Conservation (phyloP, 2,113 vertebrate species). For the Gymnogyps californianus region DNA sequence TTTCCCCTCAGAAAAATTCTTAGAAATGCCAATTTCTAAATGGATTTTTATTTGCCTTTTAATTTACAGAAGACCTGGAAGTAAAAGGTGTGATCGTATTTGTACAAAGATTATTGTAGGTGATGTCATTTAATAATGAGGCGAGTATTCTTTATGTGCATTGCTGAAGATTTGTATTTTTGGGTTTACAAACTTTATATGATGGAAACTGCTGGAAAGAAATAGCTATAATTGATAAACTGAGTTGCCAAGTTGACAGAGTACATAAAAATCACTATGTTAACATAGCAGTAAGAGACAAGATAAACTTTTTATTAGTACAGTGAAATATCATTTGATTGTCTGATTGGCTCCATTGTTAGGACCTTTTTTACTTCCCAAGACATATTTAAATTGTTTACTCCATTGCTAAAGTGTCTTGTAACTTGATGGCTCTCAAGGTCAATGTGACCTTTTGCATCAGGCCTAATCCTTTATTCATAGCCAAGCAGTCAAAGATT, state of each 20-base stretch:
- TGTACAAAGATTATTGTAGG: not conserved
- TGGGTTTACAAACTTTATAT: not conserved
- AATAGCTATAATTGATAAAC: not conserved
- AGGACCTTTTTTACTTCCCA: not conserved
- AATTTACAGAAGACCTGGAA: not conserved
- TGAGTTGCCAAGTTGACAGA: not conserved
- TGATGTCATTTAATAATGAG: not conserved
- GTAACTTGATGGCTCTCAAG: slow-evolving; percentile 45
- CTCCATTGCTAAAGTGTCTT: not conserved
- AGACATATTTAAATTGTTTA: not conserved
- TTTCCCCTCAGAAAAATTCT: not conserved
- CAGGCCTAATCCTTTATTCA: slow-evolving; percentile 13
- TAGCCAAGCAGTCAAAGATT: slow-evolving; percentile 1
- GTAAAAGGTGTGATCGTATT: not conserved
- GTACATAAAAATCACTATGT: not conserved
- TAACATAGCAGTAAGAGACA: not conserved
- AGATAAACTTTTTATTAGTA: not conserved
- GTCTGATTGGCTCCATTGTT: not conserved
- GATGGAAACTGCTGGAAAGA: not conserved
- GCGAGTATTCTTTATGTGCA: not conserved
- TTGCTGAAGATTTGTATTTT: not conserved
- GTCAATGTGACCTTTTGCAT: slow-evolving; percentile 23
- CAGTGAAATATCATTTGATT: not conserved
- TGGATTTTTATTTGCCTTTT: not conserved
- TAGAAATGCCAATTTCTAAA: not conserved